Evolutionary conservation across 2,113 vertebrate species (phyloP), one percentile per base, ranked within the genome.

Genomic region (human): DNA sequence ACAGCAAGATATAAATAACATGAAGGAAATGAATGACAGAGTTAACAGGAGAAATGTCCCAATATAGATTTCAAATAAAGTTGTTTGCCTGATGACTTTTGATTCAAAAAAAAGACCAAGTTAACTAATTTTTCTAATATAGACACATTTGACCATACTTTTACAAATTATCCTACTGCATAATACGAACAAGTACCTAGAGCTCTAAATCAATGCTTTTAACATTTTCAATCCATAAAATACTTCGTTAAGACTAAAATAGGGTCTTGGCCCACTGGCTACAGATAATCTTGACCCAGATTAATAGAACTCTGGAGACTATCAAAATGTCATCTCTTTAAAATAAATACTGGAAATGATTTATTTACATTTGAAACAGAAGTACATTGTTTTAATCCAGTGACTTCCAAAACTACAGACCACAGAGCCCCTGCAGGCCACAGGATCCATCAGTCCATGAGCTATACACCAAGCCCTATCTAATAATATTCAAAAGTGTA

Each of bases 321-420:
- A 83, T 43, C 38, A 80, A 89, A 95, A 87, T 52, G 8, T 70
- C 30, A 55, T 86, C 10, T n/a, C 32, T 90, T 90, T 23, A 18
- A 22, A 70, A 14, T 57, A 91, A 86, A 66, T 64, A 83, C 1
- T 86, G 8, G 73, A 92, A 92, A 81, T 59, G 4, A 93, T 8
- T 89, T 90, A 73, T 45, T 91, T 96, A 94, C 10, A 82, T 43
- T 20, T 23, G 43, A 94, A 70, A 86, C n/a, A 84, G 38, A 94
- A 93, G 25, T 57, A 86, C 43, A 45, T 8, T 92, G 45, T 80
- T 94, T 96, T 80, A 94, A 93, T 57, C 17, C 70, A 73, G n/a
- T 59, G 12, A 78, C 32, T 81, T 52, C 55, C 88, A 32, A 93
- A 43, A 59, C 55, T 35, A 72, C 2, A 91, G 50, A 93, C 16